These are phyloP conservation scores for Cololabis saira DNA, from an alignment of 2,113 vertebrate genomes.

Conservation along the genomic window DNA sequence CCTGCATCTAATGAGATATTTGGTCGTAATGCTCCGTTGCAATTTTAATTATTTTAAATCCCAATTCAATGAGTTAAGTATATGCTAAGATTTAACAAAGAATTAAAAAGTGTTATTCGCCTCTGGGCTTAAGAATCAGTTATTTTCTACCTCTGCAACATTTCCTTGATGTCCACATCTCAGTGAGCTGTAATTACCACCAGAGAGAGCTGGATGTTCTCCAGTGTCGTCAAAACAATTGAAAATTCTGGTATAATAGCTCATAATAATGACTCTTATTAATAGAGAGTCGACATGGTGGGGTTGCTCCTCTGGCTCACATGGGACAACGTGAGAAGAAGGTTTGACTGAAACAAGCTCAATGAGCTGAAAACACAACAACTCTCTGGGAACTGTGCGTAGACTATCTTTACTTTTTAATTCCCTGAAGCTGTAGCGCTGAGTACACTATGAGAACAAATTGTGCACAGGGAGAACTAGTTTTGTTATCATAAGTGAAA, in stretches of 20 bases:
- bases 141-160: constrained; percentile 62
- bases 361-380: constrained; percentile 24
- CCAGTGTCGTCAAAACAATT: constrained; percentile 57
- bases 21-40: constrained; percentile 50
- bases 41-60: constrained; percentile 55
- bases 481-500: neutral
- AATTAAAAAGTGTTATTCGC: constrained; percentile 12
- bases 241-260: constrained; percentile 58
- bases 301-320: constrained; percentile 10
- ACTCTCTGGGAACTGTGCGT: neutral
- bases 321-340: constrained; percentile 27
- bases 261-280: constrained; percentile 61
- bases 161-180: constrained; percentile 69
- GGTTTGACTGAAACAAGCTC: constrained; percentile 1
- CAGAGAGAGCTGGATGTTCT: constrained; percentile 59
- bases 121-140: constrained; percentile 41
- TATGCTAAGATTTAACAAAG: constrained; percentile 64
- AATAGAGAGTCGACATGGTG: constrained; percentile 45
- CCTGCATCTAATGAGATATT: constrained; percentile 54
- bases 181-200: constrained; percentile 65
- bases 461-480: neutral
- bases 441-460: no score
- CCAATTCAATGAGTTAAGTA: constrained; percentile 51
- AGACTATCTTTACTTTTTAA: neutral
- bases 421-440: neutral